Conservation (phyloP, 2,888 invertebrate species). For the Tigriopus californicus region DNA sequence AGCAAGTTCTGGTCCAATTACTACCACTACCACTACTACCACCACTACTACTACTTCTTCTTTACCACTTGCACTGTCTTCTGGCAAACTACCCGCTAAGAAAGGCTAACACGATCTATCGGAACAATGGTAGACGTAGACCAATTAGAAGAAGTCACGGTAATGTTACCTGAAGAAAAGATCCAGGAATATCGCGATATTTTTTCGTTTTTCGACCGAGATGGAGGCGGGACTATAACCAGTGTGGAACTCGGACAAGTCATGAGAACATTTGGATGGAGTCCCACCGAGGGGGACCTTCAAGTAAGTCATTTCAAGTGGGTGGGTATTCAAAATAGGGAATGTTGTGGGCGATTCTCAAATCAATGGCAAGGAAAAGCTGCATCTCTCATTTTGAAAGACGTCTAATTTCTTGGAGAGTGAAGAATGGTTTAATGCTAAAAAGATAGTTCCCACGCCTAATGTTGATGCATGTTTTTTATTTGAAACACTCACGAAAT, state of each 20-base stretch:
- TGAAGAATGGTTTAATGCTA: too few species aligned
- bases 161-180: conserved; percentile 9
- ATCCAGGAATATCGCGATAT: conserved; percentile 12
- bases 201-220: conserved; percentile 11
- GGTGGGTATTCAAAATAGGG: neutral
- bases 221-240: conserved; percentile 14
- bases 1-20: too few species aligned
- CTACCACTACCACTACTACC: too few species aligned
- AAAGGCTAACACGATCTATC: too few species aligned
- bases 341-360: neutral
- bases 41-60: too few species aligned
- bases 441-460: too few species aligned
- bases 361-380: neutral
- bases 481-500: too few species aligned
- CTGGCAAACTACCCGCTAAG: too few species aligned
- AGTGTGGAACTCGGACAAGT: conserved; percentile 16
- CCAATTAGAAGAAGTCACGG: conserved; percentile 7
- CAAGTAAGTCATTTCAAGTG: neutral
- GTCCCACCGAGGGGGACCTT: conserved; percentile 10
- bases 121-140: neutral
- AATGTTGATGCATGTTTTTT: too few species aligned
- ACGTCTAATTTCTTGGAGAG: too few species aligned
- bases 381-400: too few species aligned
- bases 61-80: too few species aligned
- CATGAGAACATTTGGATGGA: conserved; percentile 16